These are phyloP conservation scores for Phainopepla nitens DNA, from an alignment of 2,113 vertebrate species.

Conservation along the genomic window DNA sequence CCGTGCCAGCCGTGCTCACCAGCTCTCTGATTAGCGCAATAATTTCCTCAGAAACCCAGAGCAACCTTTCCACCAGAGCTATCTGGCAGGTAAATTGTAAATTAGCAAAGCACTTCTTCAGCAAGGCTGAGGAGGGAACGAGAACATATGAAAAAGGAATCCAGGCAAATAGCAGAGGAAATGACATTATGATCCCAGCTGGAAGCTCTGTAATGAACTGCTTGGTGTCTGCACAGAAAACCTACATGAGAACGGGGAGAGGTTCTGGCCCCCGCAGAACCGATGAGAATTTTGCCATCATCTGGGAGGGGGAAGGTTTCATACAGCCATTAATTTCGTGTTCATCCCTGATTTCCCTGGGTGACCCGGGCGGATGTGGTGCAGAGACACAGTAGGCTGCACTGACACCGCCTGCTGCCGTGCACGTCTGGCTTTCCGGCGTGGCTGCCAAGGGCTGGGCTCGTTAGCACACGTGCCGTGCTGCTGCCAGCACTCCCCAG, in stretches of 20 bases:
- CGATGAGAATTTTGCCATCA: background rate
- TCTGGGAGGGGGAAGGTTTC: background rate
- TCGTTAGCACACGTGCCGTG: background rate
- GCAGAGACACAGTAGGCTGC: background rate
- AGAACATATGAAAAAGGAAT: constrained; percentile 12
- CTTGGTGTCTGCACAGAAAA: background rate
- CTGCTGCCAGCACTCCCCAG: background rate
- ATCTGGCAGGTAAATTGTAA: background rate
- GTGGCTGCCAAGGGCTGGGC: background rate
- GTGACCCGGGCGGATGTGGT: background rate
- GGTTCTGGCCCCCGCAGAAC: background rate
- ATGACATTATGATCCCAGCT: constrained; percentile 39
- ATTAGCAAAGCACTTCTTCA: background rate
- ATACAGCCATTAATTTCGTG: background rate
- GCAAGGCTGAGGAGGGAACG: background rate
- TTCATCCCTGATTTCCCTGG: background rate
- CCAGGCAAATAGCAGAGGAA: constrained; percentile 28
- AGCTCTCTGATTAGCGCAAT: accelerated
- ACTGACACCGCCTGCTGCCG: background rate
- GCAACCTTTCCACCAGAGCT: background rate
- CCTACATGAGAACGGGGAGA: background rate
- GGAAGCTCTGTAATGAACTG: background rate
- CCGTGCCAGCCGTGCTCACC: background rate
- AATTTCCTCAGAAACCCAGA: background rate
- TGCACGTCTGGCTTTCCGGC: background rate